Base-by-base conservation (phyloP, 2,113 vertebrate genomes). In the Rhea americana region DNA sequence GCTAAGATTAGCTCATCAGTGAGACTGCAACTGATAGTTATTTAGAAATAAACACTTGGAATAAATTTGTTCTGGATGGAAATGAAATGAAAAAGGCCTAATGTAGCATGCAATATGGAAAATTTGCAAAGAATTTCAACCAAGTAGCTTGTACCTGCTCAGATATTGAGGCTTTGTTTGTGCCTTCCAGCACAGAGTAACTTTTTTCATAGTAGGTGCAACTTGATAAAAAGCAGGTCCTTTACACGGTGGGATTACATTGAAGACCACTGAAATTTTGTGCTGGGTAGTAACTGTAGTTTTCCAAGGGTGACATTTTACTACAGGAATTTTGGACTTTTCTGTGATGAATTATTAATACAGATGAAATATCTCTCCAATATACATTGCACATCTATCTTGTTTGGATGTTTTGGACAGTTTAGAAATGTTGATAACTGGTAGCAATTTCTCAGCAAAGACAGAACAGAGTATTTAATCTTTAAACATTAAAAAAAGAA, bases 391-490 rank as follows among this genome's bases (percentile, higher is more conserved):
- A 76, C 71, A 82, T 92, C 66, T 79, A 25, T 95, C 87, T 91
- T 89, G 25, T 79, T n/a, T 94, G 77, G 32, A 53, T 86, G 47
- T 47, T 93, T 94, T 75, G 47, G 61, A 61, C 76, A 65, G 70
- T 79, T 92, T 79, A 87, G 67, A 92, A 89, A 73, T 89, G 66
- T 76, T 86, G 91, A 76, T 89, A 95, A 89, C 43, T 82, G 21
- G 26, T 79, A 91, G 50, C 41, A 84, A 82, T 94, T 96, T 89
- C 55, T 95, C 66, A 93, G 10, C n/a, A 35, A 89, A 94, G 47
- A 61, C 56, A 81, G 21, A 71, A 28, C 12, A 90, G 35, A 59
- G 16, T 61, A 80, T 85, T 91, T 62, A 68, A 82, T 53, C 73
- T 88, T 41, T 51, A 91, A 82, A 67, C 7, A 26, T 55, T 59